Conservation (phyloP, 2,113 vertebrate genomes). For the Aegithalos caudatus region DNA sequence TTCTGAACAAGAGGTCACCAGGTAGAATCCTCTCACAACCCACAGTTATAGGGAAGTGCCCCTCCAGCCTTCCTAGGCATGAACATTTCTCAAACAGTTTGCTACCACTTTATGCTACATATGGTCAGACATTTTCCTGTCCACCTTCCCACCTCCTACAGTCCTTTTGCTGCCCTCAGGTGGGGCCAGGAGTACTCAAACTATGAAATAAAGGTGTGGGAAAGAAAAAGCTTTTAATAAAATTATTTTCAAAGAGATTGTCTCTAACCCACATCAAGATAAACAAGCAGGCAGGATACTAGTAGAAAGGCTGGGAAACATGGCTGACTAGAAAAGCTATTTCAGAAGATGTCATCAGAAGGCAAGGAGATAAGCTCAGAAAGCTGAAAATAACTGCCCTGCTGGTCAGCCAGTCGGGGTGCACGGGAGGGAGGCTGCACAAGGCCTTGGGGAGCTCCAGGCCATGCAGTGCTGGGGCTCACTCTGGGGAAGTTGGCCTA, state of each 20-base stretch:
- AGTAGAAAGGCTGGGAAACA: slow-evolving; percentile 75
- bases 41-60: not conserved
- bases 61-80: not conserved
- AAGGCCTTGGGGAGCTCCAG: slow-evolving; percentile 63
- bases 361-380: slow-evolving; percentile 80
- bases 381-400: slow-evolving; percentile 80
- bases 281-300: not conserved
- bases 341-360: slow-evolving; percentile 79
- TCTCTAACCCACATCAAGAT: not conserved
- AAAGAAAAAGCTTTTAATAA: slow-evolving; percentile 22
- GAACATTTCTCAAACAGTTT: not conserved
- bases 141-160: not conserved
- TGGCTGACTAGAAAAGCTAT: slow-evolving; percentile 78
- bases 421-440: slow-evolving; percentile 5
- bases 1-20: not conserved
- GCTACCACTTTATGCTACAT: not conserved
- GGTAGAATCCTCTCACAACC: not conserved
- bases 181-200: not conserved
- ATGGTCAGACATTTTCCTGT: not conserved
- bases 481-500: slow-evolving; percentile 85
- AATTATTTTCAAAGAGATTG: slow-evolving; percentile 19
- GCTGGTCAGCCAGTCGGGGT: slow-evolving; percentile 64
- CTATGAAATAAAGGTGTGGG: slow-evolving; percentile 25
- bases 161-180: not conserved
- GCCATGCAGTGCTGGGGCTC: slow-evolving; percentile 46